These are phyloP conservation scores for Calephelis perditalis DNA, from an alignment of 2,888 invertebrate genomes.

Conservation along the genomic window DNA sequence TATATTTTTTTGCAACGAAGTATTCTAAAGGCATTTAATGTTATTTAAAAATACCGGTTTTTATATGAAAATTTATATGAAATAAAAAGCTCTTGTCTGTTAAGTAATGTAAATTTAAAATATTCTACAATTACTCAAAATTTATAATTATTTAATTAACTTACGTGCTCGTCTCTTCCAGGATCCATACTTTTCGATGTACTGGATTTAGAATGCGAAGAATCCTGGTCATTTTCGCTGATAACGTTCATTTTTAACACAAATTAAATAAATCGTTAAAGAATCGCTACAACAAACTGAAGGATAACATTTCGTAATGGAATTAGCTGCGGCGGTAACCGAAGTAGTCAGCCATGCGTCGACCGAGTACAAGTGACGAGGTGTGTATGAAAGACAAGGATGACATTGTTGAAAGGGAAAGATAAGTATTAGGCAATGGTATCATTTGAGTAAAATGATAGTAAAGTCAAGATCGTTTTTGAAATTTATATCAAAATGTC, in stretches of 20 bases:
- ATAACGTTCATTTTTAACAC: slow-evolving; percentile 2
- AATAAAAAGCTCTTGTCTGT: no score
- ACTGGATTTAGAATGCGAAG: not conserved
- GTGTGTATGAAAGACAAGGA: slow-evolving; percentile 4
- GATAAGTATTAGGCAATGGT: slow-evolving; percentile 10
- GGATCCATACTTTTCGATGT: not conserved
- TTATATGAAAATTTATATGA: no score
- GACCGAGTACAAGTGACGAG: not conserved
- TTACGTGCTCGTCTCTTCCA: not conserved
- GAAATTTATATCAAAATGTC: not conserved
- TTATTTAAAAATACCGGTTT: no score
- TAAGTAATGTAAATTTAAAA: no score
- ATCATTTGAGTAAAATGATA: slow-evolving; percentile 3
- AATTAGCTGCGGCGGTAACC: not conserved
- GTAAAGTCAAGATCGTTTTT: slow-evolving; percentile 1
- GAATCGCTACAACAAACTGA: not conserved
- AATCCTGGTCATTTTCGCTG: not conserved
- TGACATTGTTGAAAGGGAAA: slow-evolving; percentile 1
- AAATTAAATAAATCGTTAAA: not conserved
- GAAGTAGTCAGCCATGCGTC: slow-evolving; percentile 4
- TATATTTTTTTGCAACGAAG: no score
- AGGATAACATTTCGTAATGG: slow-evolving; percentile 2
- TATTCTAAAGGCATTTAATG: no score
- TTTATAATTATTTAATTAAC: not conserved
- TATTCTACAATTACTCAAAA: no score